Conservation (phyloP, 2,888 invertebrate genomes). For the Lithophane socia region DNA sequence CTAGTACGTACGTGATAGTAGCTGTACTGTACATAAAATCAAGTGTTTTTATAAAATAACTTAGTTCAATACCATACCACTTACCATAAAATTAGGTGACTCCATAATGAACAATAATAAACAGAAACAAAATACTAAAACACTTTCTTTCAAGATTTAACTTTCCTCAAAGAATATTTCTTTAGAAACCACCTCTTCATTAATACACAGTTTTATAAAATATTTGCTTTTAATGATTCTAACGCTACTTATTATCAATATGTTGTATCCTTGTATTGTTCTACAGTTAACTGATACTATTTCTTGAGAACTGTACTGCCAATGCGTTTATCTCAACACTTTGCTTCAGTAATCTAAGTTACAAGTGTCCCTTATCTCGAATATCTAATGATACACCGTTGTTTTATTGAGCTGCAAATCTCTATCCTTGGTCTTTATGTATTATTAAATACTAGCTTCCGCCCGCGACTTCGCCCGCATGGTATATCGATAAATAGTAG, state of each 20-base stretch:
- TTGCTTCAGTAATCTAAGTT: conserved; percentile 48
- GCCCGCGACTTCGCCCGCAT: too few species aligned
- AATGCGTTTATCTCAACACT: conserved; percentile 48
- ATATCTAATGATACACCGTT: conserved; percentile 14
- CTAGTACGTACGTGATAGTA: not conserved
- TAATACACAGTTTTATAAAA: not conserved
- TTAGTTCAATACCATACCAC: not conserved
- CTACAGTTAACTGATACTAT: conserved; percentile 30
- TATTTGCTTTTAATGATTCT: not conserved
- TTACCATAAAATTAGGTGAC: conserved; percentile 26
- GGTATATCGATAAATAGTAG: too few species aligned
- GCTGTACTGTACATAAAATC: not conserved
- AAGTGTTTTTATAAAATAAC: not conserved
- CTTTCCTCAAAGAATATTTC: not conserved
- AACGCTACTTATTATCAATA: not conserved
- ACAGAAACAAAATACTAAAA: not conserved
- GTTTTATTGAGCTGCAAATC: conserved; percentile 27
- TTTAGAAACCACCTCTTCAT: not conserved
- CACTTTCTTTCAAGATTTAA: not conserved
- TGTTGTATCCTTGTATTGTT: conserved; percentile 18
- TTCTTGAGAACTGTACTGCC: conserved; percentile 24
- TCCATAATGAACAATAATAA: conserved; percentile 29
- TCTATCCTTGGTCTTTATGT: not conserved
- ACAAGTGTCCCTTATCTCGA: conserved; percentile 48
- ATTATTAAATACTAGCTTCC: too few species aligned